Conservation (phyloP, 2,888 invertebrate genomes). For the Coelopa pilipes region DNA sequence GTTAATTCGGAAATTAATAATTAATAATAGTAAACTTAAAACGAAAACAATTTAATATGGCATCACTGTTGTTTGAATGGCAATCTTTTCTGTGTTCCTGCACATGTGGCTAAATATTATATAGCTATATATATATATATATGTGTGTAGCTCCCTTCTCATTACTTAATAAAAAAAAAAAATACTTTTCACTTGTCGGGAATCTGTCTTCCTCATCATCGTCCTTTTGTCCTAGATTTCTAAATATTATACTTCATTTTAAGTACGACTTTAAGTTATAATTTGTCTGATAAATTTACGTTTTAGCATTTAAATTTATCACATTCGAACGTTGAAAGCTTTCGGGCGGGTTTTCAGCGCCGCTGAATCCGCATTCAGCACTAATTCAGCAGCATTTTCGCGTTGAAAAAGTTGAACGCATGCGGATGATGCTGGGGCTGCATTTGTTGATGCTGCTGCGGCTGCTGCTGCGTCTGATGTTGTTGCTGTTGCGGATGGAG, state of each 20-base stretch:
- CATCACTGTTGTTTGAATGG: neutral
- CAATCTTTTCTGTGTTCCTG: constrained; percentile 15
- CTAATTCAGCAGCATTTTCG: constrained; percentile 56
- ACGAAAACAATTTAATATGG: constrained; percentile 39
- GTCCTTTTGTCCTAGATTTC: neutral
- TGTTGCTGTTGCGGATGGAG: too few species aligned
- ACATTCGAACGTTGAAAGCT: constrained; percentile 11
- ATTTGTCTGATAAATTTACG: neutral
- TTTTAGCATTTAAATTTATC: constrained; percentile 16
- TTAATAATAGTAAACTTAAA: constrained; percentile 39
- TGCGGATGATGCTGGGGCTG: constrained; percentile 41
- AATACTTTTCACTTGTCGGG: constrained; percentile 1
- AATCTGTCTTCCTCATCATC: neutral
- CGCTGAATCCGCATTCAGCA: neutral
- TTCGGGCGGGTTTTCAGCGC: neutral
- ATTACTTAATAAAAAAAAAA: constrained; percentile 11
- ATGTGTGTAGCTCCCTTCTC: too few species aligned
- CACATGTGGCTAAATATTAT: neutral
- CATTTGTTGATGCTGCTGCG: constrained; percentile 38
- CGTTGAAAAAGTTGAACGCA: constrained; percentile 57
- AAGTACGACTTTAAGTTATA: constrained; percentile 33
- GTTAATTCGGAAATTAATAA: constrained; percentile 27
- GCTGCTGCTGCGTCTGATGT: constrained; percentile 43
- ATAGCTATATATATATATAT: too few species aligned
- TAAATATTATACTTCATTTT: constrained; percentile 5